These are phyloP conservation scores for Oxystoma pomonae DNA, from an alignment of 2,888 invertebrate genomes.

Conservation along the genomic window DNA sequence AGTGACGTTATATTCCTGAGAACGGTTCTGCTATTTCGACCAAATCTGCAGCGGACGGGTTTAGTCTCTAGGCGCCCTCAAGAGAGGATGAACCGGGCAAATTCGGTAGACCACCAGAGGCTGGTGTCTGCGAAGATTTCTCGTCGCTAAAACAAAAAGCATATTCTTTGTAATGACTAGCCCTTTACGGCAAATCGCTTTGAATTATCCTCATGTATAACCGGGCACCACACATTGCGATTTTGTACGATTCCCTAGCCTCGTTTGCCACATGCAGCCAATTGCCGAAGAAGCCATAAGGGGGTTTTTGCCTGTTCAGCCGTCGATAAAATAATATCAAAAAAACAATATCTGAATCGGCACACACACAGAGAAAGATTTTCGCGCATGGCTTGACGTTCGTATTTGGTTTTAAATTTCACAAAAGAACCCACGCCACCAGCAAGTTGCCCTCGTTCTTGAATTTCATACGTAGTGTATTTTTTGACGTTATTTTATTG, in stretches of 20 bases:
- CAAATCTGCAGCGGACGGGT: too few relatives aligned
- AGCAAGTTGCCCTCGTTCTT: background rate
- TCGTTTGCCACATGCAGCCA: background rate
- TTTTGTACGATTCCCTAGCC: background rate
- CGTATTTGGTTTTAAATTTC: conserved; percentile 18
- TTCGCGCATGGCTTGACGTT: conserved; percentile 17
- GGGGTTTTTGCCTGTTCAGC: conserved; percentile 30
- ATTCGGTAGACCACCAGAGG: too few relatives aligned
- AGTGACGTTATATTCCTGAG: too few relatives aligned
- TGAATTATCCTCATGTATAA: background rate
- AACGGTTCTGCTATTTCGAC: too few relatives aligned
- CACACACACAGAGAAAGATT: conserved; percentile 19
- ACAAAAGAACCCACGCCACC: background rate
- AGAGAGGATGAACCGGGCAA: too few relatives aligned
- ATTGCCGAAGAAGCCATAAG: conserved; percentile 31
- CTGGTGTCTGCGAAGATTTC: too few relatives aligned
- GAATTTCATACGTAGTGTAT: background rate
- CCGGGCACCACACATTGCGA: background rate
- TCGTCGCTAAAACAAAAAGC: too few relatives aligned
- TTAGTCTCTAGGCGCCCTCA: too few relatives aligned
- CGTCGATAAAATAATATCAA: conserved; percentile 35
- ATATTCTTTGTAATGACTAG: too few relatives aligned
- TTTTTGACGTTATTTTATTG: background rate
- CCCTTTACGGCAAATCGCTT: too few relatives aligned
- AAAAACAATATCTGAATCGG: conserved; percentile 30